Conservation (phyloP, 2,888 invertebrate species). For the Lasioglossum leucozonium region DNA sequence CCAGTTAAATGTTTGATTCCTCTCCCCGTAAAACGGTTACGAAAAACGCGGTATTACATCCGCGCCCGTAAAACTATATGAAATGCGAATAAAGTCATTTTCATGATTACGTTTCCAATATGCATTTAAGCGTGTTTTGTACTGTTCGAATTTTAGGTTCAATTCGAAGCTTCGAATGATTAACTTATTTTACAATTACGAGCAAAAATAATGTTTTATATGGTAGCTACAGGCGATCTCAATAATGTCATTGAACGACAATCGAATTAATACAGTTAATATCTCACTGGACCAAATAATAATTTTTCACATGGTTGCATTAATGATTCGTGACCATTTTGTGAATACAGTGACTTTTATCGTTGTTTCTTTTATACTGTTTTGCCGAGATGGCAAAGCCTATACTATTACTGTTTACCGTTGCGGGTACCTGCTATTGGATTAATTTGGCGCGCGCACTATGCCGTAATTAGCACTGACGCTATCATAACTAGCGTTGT, state of each 20-base stretch:
- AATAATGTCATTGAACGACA: not conserved
- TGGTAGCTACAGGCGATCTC: not conserved
- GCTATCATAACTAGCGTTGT: slow-evolving; percentile 47
- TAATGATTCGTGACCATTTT: not conserved
- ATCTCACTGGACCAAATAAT: not conserved
- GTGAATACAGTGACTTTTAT: not conserved
- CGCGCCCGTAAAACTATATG: not conserved
- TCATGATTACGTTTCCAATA: not conserved
- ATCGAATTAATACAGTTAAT: not conserved
- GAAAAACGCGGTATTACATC: not conserved
- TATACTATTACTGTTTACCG: slow-evolving; percentile 24
- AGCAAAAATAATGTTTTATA: not conserved
- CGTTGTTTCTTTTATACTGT: not conserved
- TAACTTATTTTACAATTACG: not conserved
- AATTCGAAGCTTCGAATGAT: not conserved
- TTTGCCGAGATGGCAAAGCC: not conserved
- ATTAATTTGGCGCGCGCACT: slow-evolving; percentile 35
- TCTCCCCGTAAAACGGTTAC: not conserved
- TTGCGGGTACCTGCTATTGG: slow-evolving; percentile 11
- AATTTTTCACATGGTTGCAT: not conserved
- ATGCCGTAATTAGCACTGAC: slow-evolving; percentile 54
- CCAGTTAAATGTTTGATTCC: not conserved
- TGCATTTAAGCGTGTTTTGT: not conserved
- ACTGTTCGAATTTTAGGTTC: not conserved
- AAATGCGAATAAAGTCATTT: not conserved